A percentile compares a stretch with the other conserved stretches of the same genome.
These are phyloP conservation scores for Aurelia sp. DNA, from an alignment of 30 jellyfish, hydroid and myxozoan species.

Conservation along the genomic window DNA sequence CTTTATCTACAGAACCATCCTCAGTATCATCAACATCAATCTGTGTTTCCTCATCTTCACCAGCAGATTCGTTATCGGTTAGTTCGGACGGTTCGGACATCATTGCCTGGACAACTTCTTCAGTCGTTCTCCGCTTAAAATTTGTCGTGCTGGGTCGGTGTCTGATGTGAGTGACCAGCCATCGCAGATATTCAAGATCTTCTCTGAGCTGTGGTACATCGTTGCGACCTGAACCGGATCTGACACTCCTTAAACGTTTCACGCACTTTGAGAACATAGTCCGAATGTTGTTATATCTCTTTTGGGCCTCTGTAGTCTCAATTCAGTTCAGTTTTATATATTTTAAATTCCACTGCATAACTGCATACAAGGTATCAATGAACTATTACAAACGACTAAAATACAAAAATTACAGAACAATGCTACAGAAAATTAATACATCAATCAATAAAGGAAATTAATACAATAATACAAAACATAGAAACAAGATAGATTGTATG, in stretches of 20 bases:
- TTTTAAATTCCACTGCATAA: too few relatives aligned
- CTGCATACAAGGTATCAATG: too few relatives aligned
- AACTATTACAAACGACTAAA: too few relatives aligned
- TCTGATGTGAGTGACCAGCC: slow-evolving; percentile 11
- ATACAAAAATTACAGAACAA: too few relatives aligned
- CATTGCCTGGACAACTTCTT: slow-evolving; percentile 14
- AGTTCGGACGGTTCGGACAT: not conserved
- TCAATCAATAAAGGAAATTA: too few relatives aligned
- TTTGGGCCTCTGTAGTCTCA: too few relatives aligned
- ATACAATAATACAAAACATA: too few relatives aligned
- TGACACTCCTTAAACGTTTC: not conserved
- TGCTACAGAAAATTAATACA: too few relatives aligned
- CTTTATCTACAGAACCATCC: not conserved
- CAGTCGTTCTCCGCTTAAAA: not conserved
- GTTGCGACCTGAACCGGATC: slow-evolving; percentile 14
- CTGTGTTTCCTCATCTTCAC: not conserved
- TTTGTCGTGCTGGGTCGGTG: slow-evolving; percentile 13
- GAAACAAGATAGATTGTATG: too few relatives aligned
- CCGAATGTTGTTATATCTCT: too few relatives aligned
- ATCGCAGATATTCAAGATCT: slow-evolving; percentile 1
- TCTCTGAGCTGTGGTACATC: not conserved
- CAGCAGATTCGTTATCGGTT: not conserved
- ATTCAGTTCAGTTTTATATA: too few relatives aligned
- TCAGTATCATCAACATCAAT: not conserved
- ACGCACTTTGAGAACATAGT: not conserved